Conservation (phyloP, 2,113 vertebrate genomes). For the Sterrhoptilus dennistouni region DNA sequence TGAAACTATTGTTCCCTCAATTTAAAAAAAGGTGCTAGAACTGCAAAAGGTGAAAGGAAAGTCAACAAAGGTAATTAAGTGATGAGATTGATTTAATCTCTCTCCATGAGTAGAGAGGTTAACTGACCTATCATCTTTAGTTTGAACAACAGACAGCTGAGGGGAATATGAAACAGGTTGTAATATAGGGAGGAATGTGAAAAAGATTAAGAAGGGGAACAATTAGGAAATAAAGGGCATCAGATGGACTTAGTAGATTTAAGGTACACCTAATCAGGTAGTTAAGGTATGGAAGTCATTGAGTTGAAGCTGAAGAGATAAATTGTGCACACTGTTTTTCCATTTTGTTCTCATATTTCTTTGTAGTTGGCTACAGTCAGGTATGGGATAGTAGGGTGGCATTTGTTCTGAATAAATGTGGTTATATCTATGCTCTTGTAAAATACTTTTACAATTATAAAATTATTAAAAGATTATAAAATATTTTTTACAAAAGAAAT, state of each 20-base stretch:
- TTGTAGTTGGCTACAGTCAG: neutral
- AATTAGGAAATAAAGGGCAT: neutral
- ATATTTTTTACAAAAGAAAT: neutral
- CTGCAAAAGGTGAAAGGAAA: neutral
- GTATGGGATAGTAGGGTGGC: neutral
- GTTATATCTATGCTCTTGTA: neutral
- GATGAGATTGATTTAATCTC: slow-evolving; percentile 29
- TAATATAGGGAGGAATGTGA: neutral
- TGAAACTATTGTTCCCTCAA: neutral
- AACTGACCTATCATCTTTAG: neutral
- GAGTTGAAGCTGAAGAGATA: neutral
- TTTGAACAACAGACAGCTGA: neutral
- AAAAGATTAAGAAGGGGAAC: neutral
- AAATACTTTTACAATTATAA: neutral
- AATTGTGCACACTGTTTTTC: neutral
- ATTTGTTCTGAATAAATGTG: neutral
- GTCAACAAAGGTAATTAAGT: slow-evolving; percentile 3
- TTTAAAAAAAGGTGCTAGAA: neutral
- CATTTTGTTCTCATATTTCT: neutral
- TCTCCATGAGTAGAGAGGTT: neutral
- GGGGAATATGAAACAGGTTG: neutral
- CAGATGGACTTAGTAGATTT: neutral
- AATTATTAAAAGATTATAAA: neutral
- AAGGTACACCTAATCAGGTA: neutral
- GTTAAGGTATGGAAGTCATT: neutral